Base-by-base conservation (phyloP, 2,797 vertebrate species). In the Ara ararauna region DNA sequence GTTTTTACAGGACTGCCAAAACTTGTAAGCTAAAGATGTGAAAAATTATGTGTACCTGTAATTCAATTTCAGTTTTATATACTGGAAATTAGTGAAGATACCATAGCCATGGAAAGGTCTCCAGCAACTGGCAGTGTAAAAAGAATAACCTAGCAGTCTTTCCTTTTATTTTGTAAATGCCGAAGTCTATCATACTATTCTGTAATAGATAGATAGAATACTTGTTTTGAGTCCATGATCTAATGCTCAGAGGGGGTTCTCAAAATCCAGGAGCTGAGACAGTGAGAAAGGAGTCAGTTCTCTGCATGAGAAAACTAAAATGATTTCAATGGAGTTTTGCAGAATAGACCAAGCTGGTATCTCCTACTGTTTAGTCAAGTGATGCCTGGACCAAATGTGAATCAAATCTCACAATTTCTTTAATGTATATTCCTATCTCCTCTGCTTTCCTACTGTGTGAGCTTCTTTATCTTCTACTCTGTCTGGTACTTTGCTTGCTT, bases 81-180 rank as follows among this genome's bases (percentile, higher is more conserved):
- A 79, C 56, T 95, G 87, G 77, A 92, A 96, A 85, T 78, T 73
- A 93, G 40, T 96, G 79, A 93, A 78, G 85, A 92, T 81, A 73
- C 75, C 85, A 27, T 16, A 87, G 44, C 26, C 19, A 47, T 64
- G 67, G n/a, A 84, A 76, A 75, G 9, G 14, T 86, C 10, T 75
- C 14, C 11, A 66, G 68, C 30, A 78, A 73, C 15, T 51, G 19
- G 11, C 4, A 76, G 8, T n/a, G n/a, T 73, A 40, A 70, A 87
- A 87, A 72, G 32, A 3, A 27, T 26, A 87, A 78, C 12, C 54
- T 70, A 51, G 6, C 18, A 66, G 18, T 73, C 50, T 83, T 90
- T 90, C 27, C 10, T 89, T 89, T 68, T 62, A 54, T 92, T 87
- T 88, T 17, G 32, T 68, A 86, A 88, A 72, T 38, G 9, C 24